phyloP scores from a whole-genome alignment of 2,888 invertebrate genomes.

The Conomelus anceps region DNA sequence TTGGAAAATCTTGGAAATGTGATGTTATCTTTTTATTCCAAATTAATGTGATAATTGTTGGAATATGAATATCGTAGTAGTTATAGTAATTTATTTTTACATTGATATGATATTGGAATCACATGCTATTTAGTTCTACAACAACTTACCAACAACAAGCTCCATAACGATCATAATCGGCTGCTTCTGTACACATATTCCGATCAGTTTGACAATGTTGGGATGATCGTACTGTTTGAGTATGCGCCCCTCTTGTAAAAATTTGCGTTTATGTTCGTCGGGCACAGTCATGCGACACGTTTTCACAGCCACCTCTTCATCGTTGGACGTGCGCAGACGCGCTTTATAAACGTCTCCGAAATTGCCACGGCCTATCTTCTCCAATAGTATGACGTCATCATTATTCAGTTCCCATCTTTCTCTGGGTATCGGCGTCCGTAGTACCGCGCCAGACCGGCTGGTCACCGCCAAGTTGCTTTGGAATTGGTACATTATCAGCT shows the following conservation, averaged over 20 bases:
- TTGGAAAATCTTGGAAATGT: too few species aligned
- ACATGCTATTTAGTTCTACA: not conserved
- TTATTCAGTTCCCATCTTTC: conserved; percentile 95
- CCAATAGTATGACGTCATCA: conserved; percentile 82
- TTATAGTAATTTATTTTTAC: too few species aligned
- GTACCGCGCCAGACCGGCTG: conserved; percentile 82
- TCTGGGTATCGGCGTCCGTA: conserved; percentile 75
- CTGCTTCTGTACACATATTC: conserved; percentile 95
- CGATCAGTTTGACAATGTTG: conserved; percentile 91
- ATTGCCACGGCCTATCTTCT: conserved; percentile 94
- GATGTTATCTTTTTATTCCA: too few species aligned
- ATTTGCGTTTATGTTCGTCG: conserved; percentile 88
- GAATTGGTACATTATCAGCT: conserved; percentile 83
- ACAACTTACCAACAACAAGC: conserved; percentile 66
- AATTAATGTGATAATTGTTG: too few species aligned
- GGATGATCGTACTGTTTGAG: conserved; percentile 95
- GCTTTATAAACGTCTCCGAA: conserved; percentile 97
- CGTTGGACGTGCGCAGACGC: conserved; percentile 66
- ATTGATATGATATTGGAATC: not conserved
- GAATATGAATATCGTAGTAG: too few species aligned
- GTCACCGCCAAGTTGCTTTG: conserved; percentile 83
- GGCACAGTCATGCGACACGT: conserved; percentile 90
- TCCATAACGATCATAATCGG: conserved; percentile 99
- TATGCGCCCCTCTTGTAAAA: conserved; percentile 90
- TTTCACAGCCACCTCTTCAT: conserved; percentile 89